Base-by-base conservation (phyloP, 2,888 invertebrate genomes). In the Chrysopilus asiliformis region DNA sequence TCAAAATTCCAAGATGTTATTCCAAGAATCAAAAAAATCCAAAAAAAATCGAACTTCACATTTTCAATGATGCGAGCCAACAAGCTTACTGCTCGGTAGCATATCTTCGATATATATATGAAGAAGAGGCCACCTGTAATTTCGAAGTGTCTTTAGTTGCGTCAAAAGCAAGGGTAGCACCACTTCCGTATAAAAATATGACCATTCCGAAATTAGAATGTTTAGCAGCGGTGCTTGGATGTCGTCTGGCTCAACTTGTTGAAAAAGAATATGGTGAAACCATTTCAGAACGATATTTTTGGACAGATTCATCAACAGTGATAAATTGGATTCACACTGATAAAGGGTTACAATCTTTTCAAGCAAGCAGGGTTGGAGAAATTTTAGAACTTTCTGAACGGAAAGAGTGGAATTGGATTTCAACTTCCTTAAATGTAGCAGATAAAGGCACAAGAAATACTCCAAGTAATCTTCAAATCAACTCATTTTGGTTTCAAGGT, bases 191-290 rank as follows among this genome's bases (percentile, higher is more conserved):
- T n/a, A 18, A 31, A 20, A 31, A 17, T 5, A 14, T 31, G 6
- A 31, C 31, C 4, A 18, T 32, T n/a, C 31, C 31, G 4, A 31
- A 31, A 4, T 10, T 31, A 13, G 31, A 31, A 12, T 29, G 29
- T n/a, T n/a, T n/a, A n/a, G n/a, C n/a, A n/a, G n/a, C n/a, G n/a
- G n/a, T n/a, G n/a, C n/a, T n/a, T n/a, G 29, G 29, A 8, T 9
- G 8, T 10, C 17, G 31, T 4, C 13, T 31, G 6, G 10, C 4
- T 5, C 9, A 18, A 9, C n/a, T 19, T 19, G 31, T 31, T 4
- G 10, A n/a, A n/a, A 31, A 14, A 16, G 9, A 17, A 15, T 31
- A 10, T 4, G 19, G 15, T 10, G 10, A 19, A 12, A 31, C 31
- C 10, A 17, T 20, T 6, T 12, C 31, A 19, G 13, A 18, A 15